Evolutionary conservation across 2,888 invertebrate genomes (phyloP).

Genomic region (Phalera bucephala): DNA sequence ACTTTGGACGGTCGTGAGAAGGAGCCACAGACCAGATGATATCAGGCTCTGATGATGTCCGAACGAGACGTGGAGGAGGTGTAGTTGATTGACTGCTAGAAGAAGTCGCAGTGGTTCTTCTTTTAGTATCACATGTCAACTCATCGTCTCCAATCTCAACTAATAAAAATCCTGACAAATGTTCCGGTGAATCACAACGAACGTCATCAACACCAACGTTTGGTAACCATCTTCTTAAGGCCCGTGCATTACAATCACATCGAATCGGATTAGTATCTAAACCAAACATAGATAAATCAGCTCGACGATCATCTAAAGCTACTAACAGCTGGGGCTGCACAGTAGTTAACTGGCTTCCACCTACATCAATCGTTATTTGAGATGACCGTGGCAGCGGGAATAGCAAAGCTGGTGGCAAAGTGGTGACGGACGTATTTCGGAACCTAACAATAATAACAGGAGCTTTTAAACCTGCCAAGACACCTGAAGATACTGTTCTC

Average conservation of each 20-base stretch:
- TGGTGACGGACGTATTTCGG: slow-evolving; percentile 90
- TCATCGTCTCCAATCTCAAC: slow-evolving; percentile 91
- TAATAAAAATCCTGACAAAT: slow-evolving; percentile 86
- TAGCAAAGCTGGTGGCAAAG: slow-evolving; percentile 91
- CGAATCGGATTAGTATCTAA: slow-evolving; percentile 90
- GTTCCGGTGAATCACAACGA: slow-evolving; percentile 87
- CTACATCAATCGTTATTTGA: slow-evolving; percentile 89
- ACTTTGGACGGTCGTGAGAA: slow-evolving; percentile 83
- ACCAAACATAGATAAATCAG: slow-evolving; percentile 88
- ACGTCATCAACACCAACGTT: slow-evolving; percentile 84
- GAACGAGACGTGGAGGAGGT: slow-evolving; percentile 76
- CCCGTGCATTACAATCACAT: slow-evolving; percentile 93
- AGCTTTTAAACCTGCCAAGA: slow-evolving; percentile 91
- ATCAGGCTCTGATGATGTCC: slow-evolving; percentile 90
- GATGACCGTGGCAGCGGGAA: slow-evolving; percentile 95
- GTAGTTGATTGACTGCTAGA: slow-evolving; percentile 72
- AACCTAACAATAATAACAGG: slow-evolving; percentile 88
- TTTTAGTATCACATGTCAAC: slow-evolving; percentile 88
- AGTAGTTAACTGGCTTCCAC: slow-evolving; percentile 89
- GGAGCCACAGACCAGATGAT: slow-evolving; percentile 96
- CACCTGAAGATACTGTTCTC: slow-evolving; percentile 90
- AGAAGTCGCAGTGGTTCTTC: slow-evolving; percentile 74
- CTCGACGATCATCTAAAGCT: slow-evolving; percentile 91
- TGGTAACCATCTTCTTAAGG: slow-evolving; percentile 90
- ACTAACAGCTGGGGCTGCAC: slow-evolving; percentile 90